Percentiles rank a stretch among this genome's conserved stretches.
phyloP scores from a whole-genome alignment of 2,888 invertebrate species.

The Pasiphila rectangulata region DNA sequence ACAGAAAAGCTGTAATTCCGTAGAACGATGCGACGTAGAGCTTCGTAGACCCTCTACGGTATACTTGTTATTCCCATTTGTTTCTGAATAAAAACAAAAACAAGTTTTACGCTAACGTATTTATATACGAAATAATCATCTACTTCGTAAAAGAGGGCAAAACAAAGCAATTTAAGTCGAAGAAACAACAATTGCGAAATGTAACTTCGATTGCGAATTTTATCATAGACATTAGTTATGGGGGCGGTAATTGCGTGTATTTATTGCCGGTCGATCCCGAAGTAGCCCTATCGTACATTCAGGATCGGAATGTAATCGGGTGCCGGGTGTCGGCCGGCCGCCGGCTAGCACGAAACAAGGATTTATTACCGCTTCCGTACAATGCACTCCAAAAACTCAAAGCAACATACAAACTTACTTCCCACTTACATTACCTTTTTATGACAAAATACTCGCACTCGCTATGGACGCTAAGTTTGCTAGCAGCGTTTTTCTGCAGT shows the following conservation, averaged over 20 bases:
- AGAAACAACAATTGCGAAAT: slow-evolving; percentile 10
- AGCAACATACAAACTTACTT: slow-evolving; percentile 43
- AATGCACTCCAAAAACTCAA: slow-evolving; percentile 50
- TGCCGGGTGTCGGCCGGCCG: slow-evolving; percentile 39
- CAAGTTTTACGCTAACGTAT: no score
- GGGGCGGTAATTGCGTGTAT: slow-evolving; percentile 44
- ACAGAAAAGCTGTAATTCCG: no score
- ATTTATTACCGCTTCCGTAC: slow-evolving; percentile 53
- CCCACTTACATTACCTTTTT: slow-evolving; percentile 41
- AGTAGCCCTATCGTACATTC: slow-evolving; percentile 35
- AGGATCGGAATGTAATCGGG: slow-evolving; percentile 51
- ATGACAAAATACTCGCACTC: slow-evolving; percentile 33
- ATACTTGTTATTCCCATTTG: no score
- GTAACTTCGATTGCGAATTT: slow-evolving; percentile 23
- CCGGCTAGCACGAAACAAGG: slow-evolving; percentile 44
- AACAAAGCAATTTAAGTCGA: no score
- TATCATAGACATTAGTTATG: slow-evolving; percentile 32
- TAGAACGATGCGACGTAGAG: no score
- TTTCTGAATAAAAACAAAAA: no score
- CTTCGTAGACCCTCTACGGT: not conserved
- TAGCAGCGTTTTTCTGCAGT: slow-evolving; percentile 28
- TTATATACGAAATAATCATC: no score
- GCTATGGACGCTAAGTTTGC: slow-evolving; percentile 24
- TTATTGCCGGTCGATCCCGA: slow-evolving; percentile 37
- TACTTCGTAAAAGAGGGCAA: slow-evolving; percentile 1